Evolutionary conservation across 2,888 invertebrate genomes (phyloP).

Genomic region (Bombylius major): DNA sequence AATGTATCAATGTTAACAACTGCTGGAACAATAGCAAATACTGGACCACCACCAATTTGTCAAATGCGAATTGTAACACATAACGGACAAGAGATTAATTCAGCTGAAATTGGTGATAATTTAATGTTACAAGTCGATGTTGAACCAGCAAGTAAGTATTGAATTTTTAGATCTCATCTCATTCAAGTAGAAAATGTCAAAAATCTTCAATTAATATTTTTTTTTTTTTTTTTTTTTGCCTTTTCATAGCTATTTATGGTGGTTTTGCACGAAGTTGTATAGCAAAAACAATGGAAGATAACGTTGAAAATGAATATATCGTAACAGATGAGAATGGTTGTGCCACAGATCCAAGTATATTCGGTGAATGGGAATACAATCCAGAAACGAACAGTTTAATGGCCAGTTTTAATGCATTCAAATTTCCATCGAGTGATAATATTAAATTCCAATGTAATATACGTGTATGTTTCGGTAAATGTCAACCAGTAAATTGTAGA

Average conservation of each 20-base stretch:
- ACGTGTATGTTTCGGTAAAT: slow-evolving; percentile 86
- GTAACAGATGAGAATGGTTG: slow-evolving; percentile 92
- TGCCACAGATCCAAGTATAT: slow-evolving; percentile 83
- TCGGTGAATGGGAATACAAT: slow-evolving; percentile 87
- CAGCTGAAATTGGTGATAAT: slow-evolving; percentile 86
- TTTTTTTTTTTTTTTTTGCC: not conserved
- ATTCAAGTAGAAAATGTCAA: too few species aligned
- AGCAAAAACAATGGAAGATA: slow-evolving; percentile 82
- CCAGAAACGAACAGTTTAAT: slow-evolving; percentile 71
- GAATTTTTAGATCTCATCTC: not conserved
- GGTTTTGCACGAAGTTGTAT: slow-evolving; percentile 88
- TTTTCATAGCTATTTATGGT: slow-evolving; percentile 66
- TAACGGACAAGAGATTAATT: slow-evolving; percentile 76
- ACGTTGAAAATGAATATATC: slow-evolving; percentile 77
- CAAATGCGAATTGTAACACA: slow-evolving; percentile 82
- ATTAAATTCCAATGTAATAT: slow-evolving; percentile 93
- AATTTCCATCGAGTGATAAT: slow-evolving; percentile 89
- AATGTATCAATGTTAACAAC: slow-evolving; percentile 93
- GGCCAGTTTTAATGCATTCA: slow-evolving; percentile 87
- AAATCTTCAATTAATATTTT: too few species aligned
- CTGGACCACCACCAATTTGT: slow-evolving; percentile 86
- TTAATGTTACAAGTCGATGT: slow-evolving; percentile 76
- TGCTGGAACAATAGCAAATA: slow-evolving; percentile 89
- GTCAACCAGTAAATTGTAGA: slow-evolving; percentile 88
- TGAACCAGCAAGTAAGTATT: slow-evolving; percentile 53